Evolutionary conservation across 2,797 vertebrate species (phyloP), one percentile per base, ranked within the genome.

Genomic region (Somateria mollissima): DNA sequence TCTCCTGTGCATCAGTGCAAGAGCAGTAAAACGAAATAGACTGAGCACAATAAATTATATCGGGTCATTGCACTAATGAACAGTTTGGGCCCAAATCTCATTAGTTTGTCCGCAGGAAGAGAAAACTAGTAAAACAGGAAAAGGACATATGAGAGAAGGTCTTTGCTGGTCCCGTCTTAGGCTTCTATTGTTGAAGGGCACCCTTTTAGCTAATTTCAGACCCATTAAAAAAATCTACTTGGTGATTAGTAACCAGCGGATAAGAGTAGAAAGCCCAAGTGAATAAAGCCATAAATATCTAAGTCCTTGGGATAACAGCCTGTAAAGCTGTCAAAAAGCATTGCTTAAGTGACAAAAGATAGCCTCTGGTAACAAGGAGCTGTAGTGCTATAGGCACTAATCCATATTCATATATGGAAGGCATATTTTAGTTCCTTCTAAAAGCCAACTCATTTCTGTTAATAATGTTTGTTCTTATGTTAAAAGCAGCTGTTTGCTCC

Each of bases 251-350:
- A 95, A 92, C 80, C 84, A 92, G 49, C 83, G 95, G 83, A 56
- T 92, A 95, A 95, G 84, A 95, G 79, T 90, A 96, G 96, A 97
- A 96, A 92, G 65, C 93, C 73, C 84, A 89, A 94, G 74, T 94
- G 94, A 82, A 61, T 96, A 94, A 97, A 96, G 94, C 91, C 73
- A 89, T 98, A 98, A 98, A 98, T 98, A 97, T 95, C 90, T 72
- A 96, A 96, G 83, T 94, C 91, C 69, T 96, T 97, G 94, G 91
- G 87, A 97, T 95, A 95, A 92, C 90, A 97, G 94, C 94, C 96
- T 97, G 90, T 98, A 98, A 98, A 98, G 94, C 96, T 98, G 97
- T 96, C 97, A 97, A 71, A 97, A 97, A 96, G 47, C 81, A 47
- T 96, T 97, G 95, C 82, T 92, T 97, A 97, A 96, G 88, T 96